Base-by-base conservation (phyloP, 2,888 invertebrate species). In the Zele albiditarsus region DNA sequence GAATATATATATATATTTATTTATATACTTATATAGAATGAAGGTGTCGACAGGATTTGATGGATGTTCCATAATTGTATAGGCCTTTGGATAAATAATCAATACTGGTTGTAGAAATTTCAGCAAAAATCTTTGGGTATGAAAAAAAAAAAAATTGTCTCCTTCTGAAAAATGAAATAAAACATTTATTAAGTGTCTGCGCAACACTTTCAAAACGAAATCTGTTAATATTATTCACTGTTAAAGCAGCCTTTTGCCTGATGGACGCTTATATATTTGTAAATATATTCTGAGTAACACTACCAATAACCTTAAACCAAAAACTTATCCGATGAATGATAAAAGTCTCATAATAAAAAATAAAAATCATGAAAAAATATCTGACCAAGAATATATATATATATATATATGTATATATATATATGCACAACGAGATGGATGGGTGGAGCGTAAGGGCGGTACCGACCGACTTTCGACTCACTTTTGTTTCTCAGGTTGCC, bases 371-470 rank as follows among this genome's bases (percentile, higher is more conserved):
- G n/a, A 27, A 20, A 84, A 85, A 85, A 84, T 84, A 83, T 83
- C 83, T 82, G 84, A 80, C 80, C 81, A 82, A 87, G 84, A 84
- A 85, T 87, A 53, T 38, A 38, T 53, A 38, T 12, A 38, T 38
- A 6, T 31, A 31, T 8, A 31, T 31, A 31, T 31, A 31, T 8
- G 8, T 31, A 31, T 31, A 31, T 8, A 31, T 38, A 38, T 38
- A 38, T 12, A 85, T 86, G 85, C 85, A 83, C 79, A 82, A 78
- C 80, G 84, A 87, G 87, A 87, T 86, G 85, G 84, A 88, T 87
- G 87, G 85, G 83, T 85, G 84, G 85, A 88, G 84, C 84, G 82
- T 78, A 82, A 84, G 85, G 87, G 87, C 86, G 86, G 84, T 82
- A 81, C 85, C 82, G 80, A 79, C 80, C 81, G 82, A 80, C 78